Evolutionary conservation across 1,140 invertebrate genomes (phyloP).

Genomic region (Araneus ventricosus): DNA sequence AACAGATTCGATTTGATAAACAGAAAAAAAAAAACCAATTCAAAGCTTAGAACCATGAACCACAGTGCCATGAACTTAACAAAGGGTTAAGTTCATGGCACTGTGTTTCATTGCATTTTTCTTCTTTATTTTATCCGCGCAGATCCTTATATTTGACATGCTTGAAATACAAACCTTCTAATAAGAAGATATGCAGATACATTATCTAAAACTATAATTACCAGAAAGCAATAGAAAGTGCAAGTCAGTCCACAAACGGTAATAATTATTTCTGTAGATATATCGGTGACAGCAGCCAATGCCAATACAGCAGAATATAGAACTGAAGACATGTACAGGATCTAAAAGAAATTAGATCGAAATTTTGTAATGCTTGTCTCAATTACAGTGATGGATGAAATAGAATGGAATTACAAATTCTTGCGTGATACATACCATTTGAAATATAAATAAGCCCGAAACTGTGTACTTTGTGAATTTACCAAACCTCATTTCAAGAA

Average conservation of each 20-base stretch:
- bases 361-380: not conserved
- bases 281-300: conserved; percentile 91
- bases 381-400: not conserved
- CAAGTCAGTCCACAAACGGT: conserved; percentile 89
- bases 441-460: not conserved
- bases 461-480: not conserved
- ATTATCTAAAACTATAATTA: conserved; percentile 82
- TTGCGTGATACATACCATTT: not conserved
- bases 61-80: no score
- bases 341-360: conserved; percentile 76
- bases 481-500: conserved; percentile 17
- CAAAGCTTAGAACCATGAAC: no score
- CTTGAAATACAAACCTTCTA: no score
- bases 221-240: conserved; percentile 86
- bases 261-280: conserved; percentile 87
- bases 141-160: no score
- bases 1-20: no score
- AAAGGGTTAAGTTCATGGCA: no score
- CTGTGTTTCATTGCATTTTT: no score
- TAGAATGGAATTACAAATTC: not conserved
- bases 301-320: conserved; percentile 94
- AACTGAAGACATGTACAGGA: conserved; percentile 95
- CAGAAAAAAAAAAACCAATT: no score
- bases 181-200: no score
- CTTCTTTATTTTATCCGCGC: no score